A percentile compares a stretch with the other conserved stretches of the same genome.
Conservation (phyloP, 2,888 invertebrate genomes). For the Cenopis cana region DNA sequence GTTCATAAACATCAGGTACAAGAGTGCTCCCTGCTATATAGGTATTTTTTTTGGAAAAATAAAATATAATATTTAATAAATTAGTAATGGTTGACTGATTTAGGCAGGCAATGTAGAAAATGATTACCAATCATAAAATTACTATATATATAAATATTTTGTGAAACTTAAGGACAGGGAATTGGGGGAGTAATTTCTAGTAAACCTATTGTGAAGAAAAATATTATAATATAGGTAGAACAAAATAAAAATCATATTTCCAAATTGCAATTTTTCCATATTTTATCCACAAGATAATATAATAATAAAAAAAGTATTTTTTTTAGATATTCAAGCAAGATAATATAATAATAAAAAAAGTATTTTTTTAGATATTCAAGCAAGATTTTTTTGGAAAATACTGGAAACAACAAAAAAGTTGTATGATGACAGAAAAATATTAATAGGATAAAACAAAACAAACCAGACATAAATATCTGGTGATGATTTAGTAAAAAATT, state of each 20-base stretch:
- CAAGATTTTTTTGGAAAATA: too few species aligned
- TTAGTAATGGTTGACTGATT: background rate
- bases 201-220: background rate
- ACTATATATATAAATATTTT: too few species aligned
- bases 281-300: conserved; percentile 13
- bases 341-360: too few species aligned
- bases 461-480: too few species aligned
- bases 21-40: too few species aligned
- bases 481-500: conserved; percentile 15
- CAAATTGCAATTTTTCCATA: background rate
- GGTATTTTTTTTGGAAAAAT: too few species aligned
- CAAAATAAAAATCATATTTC: background rate
- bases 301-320: too few species aligned
- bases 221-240: background rate
- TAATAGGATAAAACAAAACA: background rate
- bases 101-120: background rate
- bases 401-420: too few species aligned
- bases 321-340: too few species aligned
- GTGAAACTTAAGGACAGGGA: too few species aligned
- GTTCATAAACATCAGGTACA: too few species aligned
- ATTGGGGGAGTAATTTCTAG: background rate
- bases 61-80: background rate
- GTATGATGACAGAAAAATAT: background rate
- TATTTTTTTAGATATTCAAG: too few species aligned
- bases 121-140: background rate